Evolutionary conservation across 2,113 vertebrate genomes (phyloP), one percentile per base, ranked within the genome.

Genomic region (Callorhinus ursinus): DNA sequence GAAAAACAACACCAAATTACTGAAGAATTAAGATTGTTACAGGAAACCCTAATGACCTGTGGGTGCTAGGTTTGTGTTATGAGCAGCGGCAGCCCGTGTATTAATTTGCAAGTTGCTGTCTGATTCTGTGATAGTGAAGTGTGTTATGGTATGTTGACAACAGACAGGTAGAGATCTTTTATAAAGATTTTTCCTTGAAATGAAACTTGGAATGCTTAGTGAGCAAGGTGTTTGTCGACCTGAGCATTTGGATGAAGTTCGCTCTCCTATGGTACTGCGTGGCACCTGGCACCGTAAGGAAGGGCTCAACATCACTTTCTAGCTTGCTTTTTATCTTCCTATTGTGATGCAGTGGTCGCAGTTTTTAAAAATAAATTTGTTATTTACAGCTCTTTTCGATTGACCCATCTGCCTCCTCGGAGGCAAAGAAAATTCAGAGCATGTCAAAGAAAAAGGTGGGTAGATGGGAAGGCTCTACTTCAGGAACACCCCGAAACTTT

Each of bases 1-100:
- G 84, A 85, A 92, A 95, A 90, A 77, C 42, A 91, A 3, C 39
- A 61, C 57, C 57, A 36, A 95, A 95, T 96, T 63, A 65, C 51
- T 55, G 67, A 82, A 65, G 93, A 90, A 85, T 96, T 76, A 90
- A 92, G 69, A 12, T 51, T 39, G 57, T 72, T 84, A 36, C 57
- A 39, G 2, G 83, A 46, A 87, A 16, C 55, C 59, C n/a, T 69
- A 33, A 59, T 28, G 24, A 39, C 72, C 69, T 55, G 21, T 24
- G 90, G 63, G 63, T 61, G 55, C 69, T 39, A 2, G 33, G 36
- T 67, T 51, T 65, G 42, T 71, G 11, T 74, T 16, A 19, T 0
- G 12, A 90, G 53, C 76, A 7, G 65, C 26, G 11, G 36, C 6
- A 21, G 83, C 4, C 28, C 4, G 1, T 10, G 55, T 13, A 2